phyloP scores from a whole-genome alignment of 1,140 invertebrate genomes.

The Gryllus bimaculatus region DNA sequence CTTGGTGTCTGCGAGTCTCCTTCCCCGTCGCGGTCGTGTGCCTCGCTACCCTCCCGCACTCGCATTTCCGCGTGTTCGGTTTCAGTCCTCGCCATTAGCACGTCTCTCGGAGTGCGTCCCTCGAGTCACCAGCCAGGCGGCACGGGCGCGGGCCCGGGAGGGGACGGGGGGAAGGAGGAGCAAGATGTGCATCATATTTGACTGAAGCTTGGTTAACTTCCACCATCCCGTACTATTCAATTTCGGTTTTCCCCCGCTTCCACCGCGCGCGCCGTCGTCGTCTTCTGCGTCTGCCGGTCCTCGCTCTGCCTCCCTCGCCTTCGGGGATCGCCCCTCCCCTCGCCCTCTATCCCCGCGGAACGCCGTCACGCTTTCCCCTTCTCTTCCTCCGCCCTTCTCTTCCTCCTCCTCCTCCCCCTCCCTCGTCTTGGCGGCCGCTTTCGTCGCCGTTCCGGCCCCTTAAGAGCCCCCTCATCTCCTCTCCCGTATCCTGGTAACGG shows the following conservation, averaged over 20 bases:
- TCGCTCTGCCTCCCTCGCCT: no score
- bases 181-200: conserved; percentile 11
- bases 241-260: neutral
- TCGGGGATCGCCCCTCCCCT: neutral
- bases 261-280: neutral
- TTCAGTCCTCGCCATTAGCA: neutral
- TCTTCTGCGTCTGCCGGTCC: no score
- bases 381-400: neutral
- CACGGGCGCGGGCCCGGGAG: no score
- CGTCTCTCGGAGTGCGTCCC: neutral
- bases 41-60: no score
- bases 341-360: neutral
- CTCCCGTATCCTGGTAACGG: neutral
- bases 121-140: no score
- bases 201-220: conserved; percentile 17
- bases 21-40: no score
- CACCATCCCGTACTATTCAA: conserved; percentile 9
- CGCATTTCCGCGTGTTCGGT: neutral
- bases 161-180: no score
- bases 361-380: neutral
- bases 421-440: neutral
- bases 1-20: no score
- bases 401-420: no score
- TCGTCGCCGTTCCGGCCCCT: neutral
- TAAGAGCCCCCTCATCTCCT: neutral